Evolutionary conservation across 2,797 vertebrate species (phyloP).

Genomic region (Sebastes matsubarae): DNA sequence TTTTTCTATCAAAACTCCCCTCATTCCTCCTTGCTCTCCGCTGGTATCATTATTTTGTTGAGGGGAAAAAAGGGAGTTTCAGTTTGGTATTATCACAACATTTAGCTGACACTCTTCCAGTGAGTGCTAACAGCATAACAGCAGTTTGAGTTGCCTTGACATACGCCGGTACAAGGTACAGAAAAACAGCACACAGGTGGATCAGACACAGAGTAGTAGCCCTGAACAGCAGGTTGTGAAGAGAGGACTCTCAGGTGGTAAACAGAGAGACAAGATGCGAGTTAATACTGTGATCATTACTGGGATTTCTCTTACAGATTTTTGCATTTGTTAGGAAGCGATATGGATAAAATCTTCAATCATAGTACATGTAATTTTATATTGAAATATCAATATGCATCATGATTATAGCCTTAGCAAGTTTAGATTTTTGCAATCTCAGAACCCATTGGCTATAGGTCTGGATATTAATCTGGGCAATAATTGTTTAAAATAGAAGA

Average conservation of each 20-base stretch:
- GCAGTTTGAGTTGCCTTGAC: not conserved
- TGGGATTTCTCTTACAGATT: not conserved
- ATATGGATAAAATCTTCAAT: not conserved
- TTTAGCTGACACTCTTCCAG: slow-evolving; percentile 12
- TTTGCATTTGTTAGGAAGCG: not conserved
- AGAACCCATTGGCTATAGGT: too few relatives aligned
- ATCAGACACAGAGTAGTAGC: too few relatives aligned
- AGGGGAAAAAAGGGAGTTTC: not conserved
- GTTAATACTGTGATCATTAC: not conserved
- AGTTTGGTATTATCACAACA: not conserved
- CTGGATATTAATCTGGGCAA: too few relatives aligned
- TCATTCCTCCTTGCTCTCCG: not conserved
- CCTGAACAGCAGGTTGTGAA: too few relatives aligned
- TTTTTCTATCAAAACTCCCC: slow-evolving; percentile 28
- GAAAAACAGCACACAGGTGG: not conserved
- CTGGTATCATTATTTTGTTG: slow-evolving; percentile 3
- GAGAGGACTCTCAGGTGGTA: too few relatives aligned
- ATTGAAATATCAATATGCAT: not conserved
- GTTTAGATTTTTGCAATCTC: not conserved
- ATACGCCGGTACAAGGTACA: not conserved
- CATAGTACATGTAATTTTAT: not conserved
- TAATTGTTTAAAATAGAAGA: too few relatives aligned
- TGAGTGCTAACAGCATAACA: slow-evolving; percentile 24
- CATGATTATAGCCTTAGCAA: not conserved
- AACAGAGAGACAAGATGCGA: not conserved